Conservation (phyloP, 2,113 vertebrate genomes). For the Cochlearius cochlearius region DNA sequence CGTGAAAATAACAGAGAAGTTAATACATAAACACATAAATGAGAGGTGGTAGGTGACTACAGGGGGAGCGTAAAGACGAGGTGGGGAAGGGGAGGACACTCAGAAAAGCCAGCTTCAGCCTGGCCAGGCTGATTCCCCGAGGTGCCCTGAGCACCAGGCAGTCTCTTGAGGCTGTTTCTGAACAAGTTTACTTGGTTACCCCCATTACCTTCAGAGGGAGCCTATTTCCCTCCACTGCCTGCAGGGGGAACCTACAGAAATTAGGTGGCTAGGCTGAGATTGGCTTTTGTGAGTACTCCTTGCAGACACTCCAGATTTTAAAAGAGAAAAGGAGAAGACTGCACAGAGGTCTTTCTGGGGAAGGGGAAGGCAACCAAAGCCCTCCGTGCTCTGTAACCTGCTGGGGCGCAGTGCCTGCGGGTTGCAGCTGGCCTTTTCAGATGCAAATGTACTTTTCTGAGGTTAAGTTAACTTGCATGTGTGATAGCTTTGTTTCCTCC, state of each 20-base stretch:
- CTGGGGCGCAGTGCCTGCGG: background rate
- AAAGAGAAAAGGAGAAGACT: background rate
- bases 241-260: fast-evolving
- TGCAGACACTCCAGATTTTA: background rate
- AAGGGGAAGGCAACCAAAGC: background rate
- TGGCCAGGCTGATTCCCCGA: background rate
- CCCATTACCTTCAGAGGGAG: background rate
- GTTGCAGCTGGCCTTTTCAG: background rate
- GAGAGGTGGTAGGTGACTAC: background rate
- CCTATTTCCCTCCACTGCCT: background rate
- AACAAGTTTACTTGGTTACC: background rate
- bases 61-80: fast-evolving
- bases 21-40: background rate
- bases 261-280: background rate
- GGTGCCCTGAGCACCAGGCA: background rate
- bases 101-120: background rate
- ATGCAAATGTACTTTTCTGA: background rate
- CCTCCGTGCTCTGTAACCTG: fast-evolving
- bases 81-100: background rate
- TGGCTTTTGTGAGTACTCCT: background rate
- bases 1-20: background rate
- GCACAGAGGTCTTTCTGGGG: background rate
- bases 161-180: background rate
- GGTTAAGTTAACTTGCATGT: background rate
- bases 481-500: background rate